Evolutionary conservation across 2,888 invertebrate genomes (phyloP), one percentile per base, ranked within the genome.

Genomic region (Sisyra terminalis): DNA sequence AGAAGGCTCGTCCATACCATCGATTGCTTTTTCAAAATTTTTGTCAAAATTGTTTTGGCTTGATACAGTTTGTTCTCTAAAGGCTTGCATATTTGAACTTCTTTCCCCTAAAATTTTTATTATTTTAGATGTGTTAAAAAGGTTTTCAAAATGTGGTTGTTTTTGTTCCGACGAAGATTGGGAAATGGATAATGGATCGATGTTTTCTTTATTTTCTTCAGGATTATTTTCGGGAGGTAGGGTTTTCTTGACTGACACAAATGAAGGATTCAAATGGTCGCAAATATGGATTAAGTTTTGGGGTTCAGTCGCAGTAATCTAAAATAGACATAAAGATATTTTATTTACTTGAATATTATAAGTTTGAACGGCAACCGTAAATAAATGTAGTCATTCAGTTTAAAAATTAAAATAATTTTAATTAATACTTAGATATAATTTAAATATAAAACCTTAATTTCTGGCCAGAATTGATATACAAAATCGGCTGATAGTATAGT

Each of bases 1-100:
- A 17, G 39, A 36, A 16, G 17, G 40, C 16, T 18, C 11, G 7
- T 42, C 42, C 9, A 42, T 42, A 8, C 35, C 38, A 16, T 31
- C 18, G 13, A 46, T 44, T 11, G 44, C 44, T 35, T 44, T 46
- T 29, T 46, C 46, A 39, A 46, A 44, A 38, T 42, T 46, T 17
- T 40, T 14, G 44, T 46, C 46, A 13, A 45, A 46, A 42, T 45
- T 45, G 39, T 46, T 46, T 31, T 41, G 39, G 3, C 29, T 29
- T 10, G 30, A 13, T 11, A 15, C 17, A 8, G 15, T 34, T 34
- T 15, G 11, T 34, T 11, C 15, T 8, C 11, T n/a, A 11, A 34
- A 34, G 11, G 11, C n/a, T n/a, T 7, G n/a, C 2, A 15, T 3
- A 11, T 38, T 38, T 15, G 11, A 17, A 38, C 16, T 17, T 9